These are phyloP conservation scores for Drosophila varians DNA, from an alignment of 1,140 invertebrate genomes.

Conservation along the genomic window DNA sequence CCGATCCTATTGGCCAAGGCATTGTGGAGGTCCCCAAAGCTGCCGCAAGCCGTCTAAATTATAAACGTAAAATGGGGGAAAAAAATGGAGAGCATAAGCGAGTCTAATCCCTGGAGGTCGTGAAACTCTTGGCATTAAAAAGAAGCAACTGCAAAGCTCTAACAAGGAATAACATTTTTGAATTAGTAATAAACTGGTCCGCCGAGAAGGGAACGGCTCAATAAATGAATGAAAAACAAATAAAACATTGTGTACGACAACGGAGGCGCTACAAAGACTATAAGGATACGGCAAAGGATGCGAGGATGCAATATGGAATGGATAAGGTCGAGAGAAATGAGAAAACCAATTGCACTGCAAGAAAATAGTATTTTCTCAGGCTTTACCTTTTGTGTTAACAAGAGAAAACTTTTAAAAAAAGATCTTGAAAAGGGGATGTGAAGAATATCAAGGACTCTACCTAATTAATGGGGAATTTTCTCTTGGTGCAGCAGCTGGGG, in stretches of 20 bases:
- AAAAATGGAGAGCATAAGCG: constrained; percentile 11
- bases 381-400: no score
- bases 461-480: no score
- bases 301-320: constrained; percentile 30
- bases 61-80: constrained; percentile 60
- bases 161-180: constrained; percentile 78
- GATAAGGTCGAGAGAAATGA: constrained; percentile 49
- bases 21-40: constrained; percentile 48
- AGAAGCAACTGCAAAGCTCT: constrained; percentile 51
- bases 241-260: constrained; percentile 63
- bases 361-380: no score
- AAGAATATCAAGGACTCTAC: no score
- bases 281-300: constrained; percentile 1
- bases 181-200: constrained; percentile 81
- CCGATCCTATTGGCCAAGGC: constrained; percentile 12
- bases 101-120: constrained; percentile 59
- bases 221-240: constrained; percentile 80
- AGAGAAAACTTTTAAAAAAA: no score
- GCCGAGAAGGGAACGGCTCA: constrained; percentile 44
- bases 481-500: constrained; percentile 12
- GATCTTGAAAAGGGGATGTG: no score
- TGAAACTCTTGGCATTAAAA: constrained; percentile 13
- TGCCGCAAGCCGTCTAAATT: constrained; percentile 61
- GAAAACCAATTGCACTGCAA: not conserved
- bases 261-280: constrained; percentile 31